Conservation (phyloP, 2,797 vertebrate genomes). For the Rhabdomys pumilio region DNA sequence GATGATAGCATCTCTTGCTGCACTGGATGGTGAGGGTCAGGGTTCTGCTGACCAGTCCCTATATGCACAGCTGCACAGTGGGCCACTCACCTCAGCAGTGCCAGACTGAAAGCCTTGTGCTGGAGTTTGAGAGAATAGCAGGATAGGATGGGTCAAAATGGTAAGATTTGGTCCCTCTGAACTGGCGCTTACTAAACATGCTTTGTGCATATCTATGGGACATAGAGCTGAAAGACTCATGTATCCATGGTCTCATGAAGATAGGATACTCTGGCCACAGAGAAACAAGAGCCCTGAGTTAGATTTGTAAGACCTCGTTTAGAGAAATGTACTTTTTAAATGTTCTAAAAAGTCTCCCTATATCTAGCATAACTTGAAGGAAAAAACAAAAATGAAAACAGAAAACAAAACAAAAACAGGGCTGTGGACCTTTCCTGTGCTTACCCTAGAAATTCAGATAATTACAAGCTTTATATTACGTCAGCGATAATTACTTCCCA, state of each 20-base stretch:
- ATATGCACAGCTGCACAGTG: neutral
- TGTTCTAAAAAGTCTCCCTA: conserved; percentile 11
- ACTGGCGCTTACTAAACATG: neutral
- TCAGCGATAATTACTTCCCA: neutral
- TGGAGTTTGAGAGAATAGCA: neutral
- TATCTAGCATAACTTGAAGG: conserved; percentile 44
- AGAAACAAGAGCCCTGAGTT: neutral
- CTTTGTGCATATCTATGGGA: neutral
- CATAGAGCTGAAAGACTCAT: neutral
- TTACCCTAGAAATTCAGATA: conserved; percentile 52
- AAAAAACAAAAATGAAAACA: neutral
- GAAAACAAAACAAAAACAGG: neutral
- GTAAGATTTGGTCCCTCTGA: neutral
- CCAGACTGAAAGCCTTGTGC: neutral
- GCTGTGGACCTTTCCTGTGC: neutral
- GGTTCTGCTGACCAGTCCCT: neutral
- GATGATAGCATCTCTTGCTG: neutral
- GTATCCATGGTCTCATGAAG: neutral
- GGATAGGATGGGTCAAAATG: neutral
- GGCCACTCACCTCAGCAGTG: neutral
- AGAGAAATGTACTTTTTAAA: neutral
- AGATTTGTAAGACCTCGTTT: neutral
- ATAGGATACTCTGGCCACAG: neutral
- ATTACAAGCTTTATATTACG: neutral
- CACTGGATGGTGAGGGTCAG: fast-evolving